Evolutionary conservation across 1,140 invertebrate species (phyloP), one percentile per base, ranked within the genome.

Genomic region (Pollicipes pollicipes): DNA sequence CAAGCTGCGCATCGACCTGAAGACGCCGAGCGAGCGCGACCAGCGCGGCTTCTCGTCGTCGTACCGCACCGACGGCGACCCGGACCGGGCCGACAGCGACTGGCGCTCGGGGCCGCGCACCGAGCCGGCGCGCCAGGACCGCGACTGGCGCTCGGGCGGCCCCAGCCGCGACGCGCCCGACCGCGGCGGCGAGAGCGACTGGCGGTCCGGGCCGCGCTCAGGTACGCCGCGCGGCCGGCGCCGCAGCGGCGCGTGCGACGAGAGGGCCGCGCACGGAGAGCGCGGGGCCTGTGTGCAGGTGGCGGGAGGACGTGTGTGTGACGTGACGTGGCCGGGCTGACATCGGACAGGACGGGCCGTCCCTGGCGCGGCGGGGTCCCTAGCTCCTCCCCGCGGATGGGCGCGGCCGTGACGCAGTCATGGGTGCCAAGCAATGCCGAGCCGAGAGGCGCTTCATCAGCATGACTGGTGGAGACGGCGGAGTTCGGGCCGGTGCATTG

Each of bases 61-160:
- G 17, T 35, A 32, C 24, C 68, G 73, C 21, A 70, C 72, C 30
- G 73, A 73, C n/a, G 45, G 72, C 27, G 72, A 73, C 16, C 72
- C 70, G 27, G 72, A 69, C 26, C 69, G 70, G 45, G 70, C 69
- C n/a, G 69, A 72, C 29, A 66, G 84, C 58, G 87, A 89, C 76
- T 89, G 88, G 88, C 82, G 88, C 30, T 84, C 85, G 4, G 85
- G 83, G 0, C 83, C 85, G 32, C 79, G 85, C 27, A 82, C 84
- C 0, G 82, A 82, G 58, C 77, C 80, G 16, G 72, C 35, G 70
- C 70, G 72, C 27, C 68, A 32, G 68, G 72, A 72, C 32, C 37
- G 72, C 24, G 72, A 72, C 63, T 68, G 72, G 10, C 64, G 69
- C 16, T 67, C 63, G 32, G 72, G 72, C 3, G 68, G 68, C 28